A percentile compares a stretch with the other conserved stretches of the same genome.
Conservation (phyloP, 2,888 invertebrate species). For the Sphaerophoria taeniata region DNA sequence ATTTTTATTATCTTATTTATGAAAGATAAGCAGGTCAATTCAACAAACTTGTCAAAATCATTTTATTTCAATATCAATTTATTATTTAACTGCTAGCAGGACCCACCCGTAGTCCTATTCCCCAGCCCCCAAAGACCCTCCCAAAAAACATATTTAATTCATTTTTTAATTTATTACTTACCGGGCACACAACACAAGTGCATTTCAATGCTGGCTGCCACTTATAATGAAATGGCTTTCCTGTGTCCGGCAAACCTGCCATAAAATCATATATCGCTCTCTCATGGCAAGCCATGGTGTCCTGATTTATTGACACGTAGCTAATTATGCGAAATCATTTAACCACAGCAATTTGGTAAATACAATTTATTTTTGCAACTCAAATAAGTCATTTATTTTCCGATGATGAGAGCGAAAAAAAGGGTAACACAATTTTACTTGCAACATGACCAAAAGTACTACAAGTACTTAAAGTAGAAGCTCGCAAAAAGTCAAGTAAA, state of each 20-base stretch:
- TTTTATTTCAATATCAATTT: constrained; percentile 22
- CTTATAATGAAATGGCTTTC: constrained; percentile 54
- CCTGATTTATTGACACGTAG: constrained; percentile 55
- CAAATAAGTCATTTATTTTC: constrained; percentile 17
- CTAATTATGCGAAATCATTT: constrained; percentile 60
- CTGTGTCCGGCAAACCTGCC: constrained; percentile 10
- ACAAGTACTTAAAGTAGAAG: not conserved
- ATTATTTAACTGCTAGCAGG: constrained; percentile 5
- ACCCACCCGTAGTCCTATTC: not conserved
- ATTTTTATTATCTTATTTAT: no score
- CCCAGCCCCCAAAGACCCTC: constrained; percentile 4
- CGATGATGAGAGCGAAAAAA: not conserved
- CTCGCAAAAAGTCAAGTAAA: not conserved
- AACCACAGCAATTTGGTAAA: constrained; percentile 29
- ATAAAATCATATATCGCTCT: no score
- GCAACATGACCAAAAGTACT: not conserved
- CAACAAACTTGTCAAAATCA: not conserved
- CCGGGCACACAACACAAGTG: constrained; percentile 25
- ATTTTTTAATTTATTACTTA: constrained; percentile 48
- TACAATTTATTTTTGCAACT: constrained; percentile 38
- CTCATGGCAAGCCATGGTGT: constrained; percentile 6
- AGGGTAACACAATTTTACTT: not conserved
- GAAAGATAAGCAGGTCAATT: no score
- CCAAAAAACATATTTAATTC: constrained; percentile 42
- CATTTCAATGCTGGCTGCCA: constrained; percentile 49